Base-by-base conservation (phyloP, 1,140 invertebrate genomes). In the Lerema accius region DNA sequence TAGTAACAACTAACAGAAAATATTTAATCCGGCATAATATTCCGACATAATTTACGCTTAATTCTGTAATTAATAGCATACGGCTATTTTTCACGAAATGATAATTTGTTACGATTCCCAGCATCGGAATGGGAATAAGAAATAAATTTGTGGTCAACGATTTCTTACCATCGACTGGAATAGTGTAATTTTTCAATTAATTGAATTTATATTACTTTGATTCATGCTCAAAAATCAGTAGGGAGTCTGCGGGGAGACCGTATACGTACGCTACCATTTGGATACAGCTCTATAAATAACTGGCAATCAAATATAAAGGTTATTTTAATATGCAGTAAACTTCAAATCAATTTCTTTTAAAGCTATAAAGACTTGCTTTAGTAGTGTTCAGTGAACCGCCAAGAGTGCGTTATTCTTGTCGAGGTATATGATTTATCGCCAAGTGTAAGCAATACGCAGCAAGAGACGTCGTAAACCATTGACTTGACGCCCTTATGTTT, bases 241-340 rank as follows among this genome's bases (percentile, higher is more conserved):
- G 78, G 80, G 78, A 59, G 77, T 62, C 73, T 37, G n/a, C 37
- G 53, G 11, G 60, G n/a, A 26, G 42, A 13, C 9, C 15, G 48
- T 48, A 32, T 23, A 46, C 62, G 40, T 40, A 60, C 35, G 63
- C 53, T 58, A 68, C 63, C 63, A 68, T 68, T 26, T 40, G 28
- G 39, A 65, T 37, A 65, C 69, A 37, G 37, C 50, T 55, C 67
- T 64, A 67, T 64, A 79, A 77, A 79, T 84, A 81, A 78, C 71
- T 71, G 67, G 74, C 70, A 79, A 83, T 82, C 76, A 78, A 78
- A 84, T 69, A 74, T 81, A 83, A 82, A 81, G 76, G 76, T 82
- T 81, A 89, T 72, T 86, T 82, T 86, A 86, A 85, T 84, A 83
- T 80, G 79, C 78, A 85, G 78, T 87, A 85, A 86, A 86, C 80